Evolutionary conservation across 1,140 invertebrate genomes (phyloP), one percentile per base, ranked within the genome.

Genomic region (Trialeurodes vaporariorum): DNA sequence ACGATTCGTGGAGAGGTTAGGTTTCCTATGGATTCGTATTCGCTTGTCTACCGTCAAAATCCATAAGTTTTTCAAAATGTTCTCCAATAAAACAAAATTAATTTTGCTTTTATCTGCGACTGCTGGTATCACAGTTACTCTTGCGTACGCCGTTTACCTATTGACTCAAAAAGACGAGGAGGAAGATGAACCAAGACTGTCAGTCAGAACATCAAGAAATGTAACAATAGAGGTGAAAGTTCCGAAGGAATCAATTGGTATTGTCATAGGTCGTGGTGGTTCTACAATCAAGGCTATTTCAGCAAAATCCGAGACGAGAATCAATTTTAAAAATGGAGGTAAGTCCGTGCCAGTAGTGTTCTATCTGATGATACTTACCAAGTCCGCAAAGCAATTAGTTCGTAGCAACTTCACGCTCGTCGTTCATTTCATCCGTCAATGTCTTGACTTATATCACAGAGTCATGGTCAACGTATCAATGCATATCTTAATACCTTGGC

Each of bases 271-370:
- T 67, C 80, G 86, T 69, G 81, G 79, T 69, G 89, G 89, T 9
- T 76, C 77, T 12, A 84, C 83, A 70, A 83, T 92, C 58, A 87
- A 87, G 75, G 77, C 85, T 66, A 84, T 94, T 72, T 83, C 92
- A 74, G 78, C 84, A 63, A 83, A 82, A 70, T 86, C 87, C 0
- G 82, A 84, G 59, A 87, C 89, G 1, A 79, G 79, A 70, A 86
- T 93, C 62, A 82, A 83, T 74, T 90, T 91, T 69, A 75, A 74
- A 64, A 71, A 74, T 59, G 68, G 62, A 62, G 75, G 61, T 62
- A 62, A 62, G 59, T 17, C 13, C 23, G 21, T 63, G 17, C 13
- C n/a, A 17, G 13, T 13, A 17, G 23, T 13, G 62, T 17, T n/a
- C 13, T 13, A 17, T 63, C n/a, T 17, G 23, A 13, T 13, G 58